Conservation (phyloP, 2,113 vertebrate species). For the Nicator chloris region DNA sequence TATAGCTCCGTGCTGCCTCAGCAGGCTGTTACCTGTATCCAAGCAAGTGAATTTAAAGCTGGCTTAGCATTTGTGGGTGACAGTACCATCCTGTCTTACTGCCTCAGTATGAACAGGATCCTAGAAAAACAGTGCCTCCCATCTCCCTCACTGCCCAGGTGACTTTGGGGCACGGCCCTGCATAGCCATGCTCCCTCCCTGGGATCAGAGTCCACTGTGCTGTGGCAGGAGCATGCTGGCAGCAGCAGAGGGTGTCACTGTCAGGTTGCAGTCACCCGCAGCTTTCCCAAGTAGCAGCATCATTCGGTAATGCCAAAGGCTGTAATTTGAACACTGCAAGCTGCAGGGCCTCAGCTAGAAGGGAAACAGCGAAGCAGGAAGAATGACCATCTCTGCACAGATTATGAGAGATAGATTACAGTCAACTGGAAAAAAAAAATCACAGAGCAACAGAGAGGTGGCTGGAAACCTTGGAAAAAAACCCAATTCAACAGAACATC, state of each 20-base stretch:
- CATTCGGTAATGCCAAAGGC: neutral
- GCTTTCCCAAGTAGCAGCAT: neutral
- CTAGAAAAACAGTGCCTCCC: neutral
- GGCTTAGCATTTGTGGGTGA: neutral
- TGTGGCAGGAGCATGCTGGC: neutral
- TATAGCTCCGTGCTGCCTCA: neutral
- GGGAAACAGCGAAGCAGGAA: conserved; percentile 15
- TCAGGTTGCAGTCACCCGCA: neutral
- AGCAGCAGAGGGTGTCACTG: neutral
- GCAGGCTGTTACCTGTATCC: neutral
- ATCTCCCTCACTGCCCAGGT: neutral
- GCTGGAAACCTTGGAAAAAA: conserved; percentile 54
- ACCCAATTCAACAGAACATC: conserved; percentile 3
- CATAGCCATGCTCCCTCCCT: accelerated
- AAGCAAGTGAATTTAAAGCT: neutral
- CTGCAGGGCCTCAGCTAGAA: conserved; percentile 28
- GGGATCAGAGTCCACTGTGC: neutral
- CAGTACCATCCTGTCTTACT: neutral
- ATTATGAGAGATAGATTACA: conserved; percentile 57
- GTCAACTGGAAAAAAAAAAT: neutral
- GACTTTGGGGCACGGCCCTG: neutral
- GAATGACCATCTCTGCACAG: conserved; percentile 13
- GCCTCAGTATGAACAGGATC: neutral
- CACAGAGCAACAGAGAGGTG: neutral
- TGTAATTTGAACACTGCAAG: conserved; percentile 30